Conservation (phyloP, 2,797 vertebrate genomes). For the Mergus octosetaceus region DNA sequence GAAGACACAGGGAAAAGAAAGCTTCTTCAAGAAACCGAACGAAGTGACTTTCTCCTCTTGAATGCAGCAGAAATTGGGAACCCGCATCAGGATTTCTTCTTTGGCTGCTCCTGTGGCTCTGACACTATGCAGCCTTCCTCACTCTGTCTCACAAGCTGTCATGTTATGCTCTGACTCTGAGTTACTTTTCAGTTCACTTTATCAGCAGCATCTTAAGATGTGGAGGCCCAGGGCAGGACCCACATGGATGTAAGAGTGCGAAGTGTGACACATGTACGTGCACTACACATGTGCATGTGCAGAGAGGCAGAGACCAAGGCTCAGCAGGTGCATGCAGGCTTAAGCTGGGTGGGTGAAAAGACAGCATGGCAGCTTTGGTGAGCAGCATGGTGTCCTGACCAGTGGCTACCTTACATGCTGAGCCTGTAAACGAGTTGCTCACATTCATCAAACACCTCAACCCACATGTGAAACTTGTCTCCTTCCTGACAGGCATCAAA, state of each 20-base stretch:
- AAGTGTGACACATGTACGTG: neutral
- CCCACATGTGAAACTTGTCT: neutral
- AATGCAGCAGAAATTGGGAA: neutral
- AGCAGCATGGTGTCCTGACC: rapidly evolving
- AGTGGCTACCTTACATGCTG: neutral
- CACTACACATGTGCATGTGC: rapidly evolving
- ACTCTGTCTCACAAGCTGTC: neutral
- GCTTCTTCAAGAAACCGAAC: neutral
- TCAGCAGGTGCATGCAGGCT: neutral
- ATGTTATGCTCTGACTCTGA: neutral
- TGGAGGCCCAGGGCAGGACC: neutral
- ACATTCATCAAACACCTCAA: neutral
- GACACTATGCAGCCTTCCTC: neutral
- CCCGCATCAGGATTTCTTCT: neutral
- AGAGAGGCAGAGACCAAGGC: neutral
- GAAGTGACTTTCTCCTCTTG: neutral
- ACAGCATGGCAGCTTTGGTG: neutral
- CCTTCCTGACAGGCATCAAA: neutral
- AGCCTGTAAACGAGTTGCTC: neutral
- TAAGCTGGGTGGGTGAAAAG: neutral
- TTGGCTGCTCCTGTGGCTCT: neutral
- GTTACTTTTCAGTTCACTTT: neutral
- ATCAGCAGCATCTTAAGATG: neutral
- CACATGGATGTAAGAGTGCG: neutral
- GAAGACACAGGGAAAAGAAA: rapidly evolving